Percentiles rank a stretch among this genome's conserved stretches.
Evolutionary conservation across 1,140 invertebrate species (phyloP).

Genomic region (Diorhabda carinulata): DNA sequence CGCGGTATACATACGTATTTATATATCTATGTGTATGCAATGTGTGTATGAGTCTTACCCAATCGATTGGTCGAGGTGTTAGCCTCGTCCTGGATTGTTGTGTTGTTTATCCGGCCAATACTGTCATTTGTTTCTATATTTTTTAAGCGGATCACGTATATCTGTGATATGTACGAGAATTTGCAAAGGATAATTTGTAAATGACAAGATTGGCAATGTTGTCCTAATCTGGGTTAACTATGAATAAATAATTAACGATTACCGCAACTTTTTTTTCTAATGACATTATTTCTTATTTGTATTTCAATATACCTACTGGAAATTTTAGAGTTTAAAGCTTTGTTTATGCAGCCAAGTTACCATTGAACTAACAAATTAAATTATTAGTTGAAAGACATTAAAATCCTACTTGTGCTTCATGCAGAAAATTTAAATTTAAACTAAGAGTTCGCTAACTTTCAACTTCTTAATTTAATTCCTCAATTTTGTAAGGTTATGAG

Average conservation of each 20-base stretch:
- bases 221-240: not conserved
- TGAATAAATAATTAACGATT: not conserved
- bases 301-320: no score
- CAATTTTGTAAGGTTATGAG: no score
- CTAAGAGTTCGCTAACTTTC: no score
- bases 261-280: no score
- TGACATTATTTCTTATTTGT: no score
- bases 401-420: no score
- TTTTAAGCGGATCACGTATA: constrained; percentile 26
- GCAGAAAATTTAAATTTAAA: no score
- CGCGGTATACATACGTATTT: not conserved
- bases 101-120: not conserved
- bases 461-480: no score
- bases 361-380: no score
- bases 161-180: not conserved
- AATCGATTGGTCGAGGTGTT: constrained; percentile 25
- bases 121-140: constrained; percentile 25
- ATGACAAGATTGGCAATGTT: constrained; percentile 2
- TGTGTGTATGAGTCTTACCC: constrained; percentile 6
- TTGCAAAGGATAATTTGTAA: constrained; percentile 1
- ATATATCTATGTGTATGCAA: not conserved
- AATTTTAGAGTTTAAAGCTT: no score
- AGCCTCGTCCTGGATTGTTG: constrained; percentile 29
- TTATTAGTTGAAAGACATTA: no score
- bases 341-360: no score